Base-by-base conservation (phyloP, 2,113 vertebrate genomes). In the Phylloscopus trochilus region DNA sequence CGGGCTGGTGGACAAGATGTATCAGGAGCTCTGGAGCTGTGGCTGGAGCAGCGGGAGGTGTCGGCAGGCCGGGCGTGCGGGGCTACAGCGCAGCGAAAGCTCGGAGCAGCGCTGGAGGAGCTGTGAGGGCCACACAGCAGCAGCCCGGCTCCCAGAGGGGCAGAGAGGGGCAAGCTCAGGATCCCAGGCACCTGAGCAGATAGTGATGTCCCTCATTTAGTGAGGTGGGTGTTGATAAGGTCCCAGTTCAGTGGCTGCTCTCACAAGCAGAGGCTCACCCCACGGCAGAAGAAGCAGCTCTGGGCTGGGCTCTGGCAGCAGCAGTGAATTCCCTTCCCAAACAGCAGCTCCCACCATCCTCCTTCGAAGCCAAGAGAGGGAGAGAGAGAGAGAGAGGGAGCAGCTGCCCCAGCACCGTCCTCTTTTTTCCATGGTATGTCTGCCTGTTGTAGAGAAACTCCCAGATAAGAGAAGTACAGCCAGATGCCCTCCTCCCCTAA, bases 101-200 rank as follows among this genome's bases (percentile, higher is more conserved):
- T 27, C 7, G 3, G 44, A 20, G 46, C 33, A 49, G 33, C 3
- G 13, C 46, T 10, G 24, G n/a, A 28, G 47, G 35, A 39, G 19
- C 18, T 9, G 13, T 3, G 1, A 33, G 26, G 10, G 5, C 2
- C 0, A 26, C 26, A 18, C 47, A 22, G n/a, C 9, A 7, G n/a
- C 13, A 5, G 13, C 26, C 19, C 5, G 2, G 46, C 46, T 49
- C 33, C 9, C 24, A 49, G 33, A 33, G 20, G 44, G 33, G 24
- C 66, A 20, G 44, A 26, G 44, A 35, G 17, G 18, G 18, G 13
- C 3, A 4, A 9, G 67, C 47, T 5, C 49, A 17, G 8, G 15
- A 23, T 52, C 20, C 20, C 1, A 6, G 35, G 6, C 27, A 10
- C 6, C 7, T 4, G 3, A 37, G 47, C 19, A 39, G 68, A 17